Conservation (phyloP, 1,140 invertebrate genomes). For the Drosophila tristis region DNA sequence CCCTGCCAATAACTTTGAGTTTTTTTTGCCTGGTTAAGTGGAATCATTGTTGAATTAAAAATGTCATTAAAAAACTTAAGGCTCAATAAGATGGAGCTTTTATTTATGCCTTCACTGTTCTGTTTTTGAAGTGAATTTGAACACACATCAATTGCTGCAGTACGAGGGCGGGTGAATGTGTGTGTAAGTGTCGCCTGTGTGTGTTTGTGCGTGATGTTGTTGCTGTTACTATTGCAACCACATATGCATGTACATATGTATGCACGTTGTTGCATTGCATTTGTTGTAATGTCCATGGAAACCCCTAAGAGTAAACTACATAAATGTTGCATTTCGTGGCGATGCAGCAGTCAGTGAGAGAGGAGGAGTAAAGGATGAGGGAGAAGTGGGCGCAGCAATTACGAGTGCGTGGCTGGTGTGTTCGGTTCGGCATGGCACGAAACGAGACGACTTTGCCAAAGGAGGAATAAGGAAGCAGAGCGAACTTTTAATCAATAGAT, state of each 20-base stretch:
- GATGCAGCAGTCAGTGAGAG: constrained; percentile 7
- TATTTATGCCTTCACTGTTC: background rate
- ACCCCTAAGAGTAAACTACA: constrained; percentile 12
- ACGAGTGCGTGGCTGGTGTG: constrained; percentile 41
- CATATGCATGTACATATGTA: too few species aligned
- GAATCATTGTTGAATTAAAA: too few species aligned
- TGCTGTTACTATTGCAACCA: too few species aligned
- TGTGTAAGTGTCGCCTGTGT: too few species aligned
- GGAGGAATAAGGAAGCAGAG: constrained; percentile 62
- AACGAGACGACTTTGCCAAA: constrained; percentile 37
- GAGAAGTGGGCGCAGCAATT: constrained; percentile 58
- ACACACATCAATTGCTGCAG: too few species aligned
- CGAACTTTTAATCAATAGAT: constrained; percentile 78
- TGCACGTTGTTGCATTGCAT: too few species aligned
- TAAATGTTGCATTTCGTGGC: constrained; percentile 35
- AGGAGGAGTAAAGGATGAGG: constrained; percentile 11
- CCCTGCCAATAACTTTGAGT: constrained; percentile 57
- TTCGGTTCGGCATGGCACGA: constrained; percentile 9
- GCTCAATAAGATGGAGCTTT: background rate
- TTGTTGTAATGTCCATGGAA: background rate
- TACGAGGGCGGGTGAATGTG: too few species aligned
- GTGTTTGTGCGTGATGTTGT: too few species aligned
- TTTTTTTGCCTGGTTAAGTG: constrained; percentile 21
- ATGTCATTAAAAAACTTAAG: too few species aligned
- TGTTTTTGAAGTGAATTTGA: too few species aligned